Evolutionary conservation across 2,888 invertebrate genomes (phyloP).

Genomic region (Hydrotaea cyrtoneurina): DNA sequence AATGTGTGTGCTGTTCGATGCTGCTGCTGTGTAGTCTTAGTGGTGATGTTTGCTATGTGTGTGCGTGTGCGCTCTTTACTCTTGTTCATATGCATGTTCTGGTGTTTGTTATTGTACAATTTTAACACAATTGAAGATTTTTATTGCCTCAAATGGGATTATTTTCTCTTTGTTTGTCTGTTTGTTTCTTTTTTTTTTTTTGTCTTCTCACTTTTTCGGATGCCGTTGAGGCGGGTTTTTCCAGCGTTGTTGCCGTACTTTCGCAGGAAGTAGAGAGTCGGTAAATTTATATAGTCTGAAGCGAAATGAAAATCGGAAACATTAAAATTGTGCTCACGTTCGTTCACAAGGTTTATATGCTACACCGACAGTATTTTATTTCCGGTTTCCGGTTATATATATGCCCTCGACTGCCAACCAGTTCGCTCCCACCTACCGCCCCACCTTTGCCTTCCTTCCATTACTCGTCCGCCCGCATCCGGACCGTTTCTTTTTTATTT

Average conservation of each 20-base stretch:
- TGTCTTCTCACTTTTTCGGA: constrained; percentile 7
- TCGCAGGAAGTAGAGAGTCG: constrained; percentile 70
- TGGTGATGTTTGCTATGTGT: neutral
- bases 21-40: neutral
- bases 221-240: neutral
- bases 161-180: constrained; percentile 22
- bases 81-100: neutral
- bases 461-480: neutral
- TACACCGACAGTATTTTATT: constrained; percentile 57
- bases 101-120: constrained; percentile 37
- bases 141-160: constrained; percentile 56
- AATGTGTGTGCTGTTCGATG: neutral
- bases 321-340: constrained; percentile 70
- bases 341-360: constrained; percentile 68
- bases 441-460: neutral
- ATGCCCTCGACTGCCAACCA: constrained; percentile 33
- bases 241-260: neutral
- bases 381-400: constrained; percentile 57
- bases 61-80: neutral
- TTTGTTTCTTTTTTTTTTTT: neutral
- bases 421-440: constrained; percentile 19
- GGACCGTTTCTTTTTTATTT: constrained; percentile 51
- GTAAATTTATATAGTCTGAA: constrained; percentile 64
- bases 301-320: constrained; percentile 64
- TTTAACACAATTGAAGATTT: constrained; percentile 52